phyloP scores from a whole-genome alignment of 2,113 vertebrate species.

The Caloenas nicobarica region DNA sequence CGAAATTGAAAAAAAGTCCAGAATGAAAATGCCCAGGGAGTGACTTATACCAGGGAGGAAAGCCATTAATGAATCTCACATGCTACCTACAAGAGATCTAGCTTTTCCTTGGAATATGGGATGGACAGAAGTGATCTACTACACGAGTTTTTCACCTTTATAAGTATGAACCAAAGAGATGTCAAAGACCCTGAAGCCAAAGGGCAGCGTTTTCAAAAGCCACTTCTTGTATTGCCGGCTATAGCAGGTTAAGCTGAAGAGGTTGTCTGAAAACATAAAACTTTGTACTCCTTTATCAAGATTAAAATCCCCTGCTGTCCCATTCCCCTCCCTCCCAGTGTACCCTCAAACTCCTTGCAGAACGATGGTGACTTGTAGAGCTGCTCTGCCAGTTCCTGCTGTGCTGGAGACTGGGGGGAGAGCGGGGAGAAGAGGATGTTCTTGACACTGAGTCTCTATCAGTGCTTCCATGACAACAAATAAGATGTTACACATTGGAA shows the following conservation, averaged over 20 bases:
- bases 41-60: not conserved
- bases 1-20: not conserved
- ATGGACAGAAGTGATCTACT: not conserved
- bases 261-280: not conserved
- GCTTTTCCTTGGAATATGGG: not conserved
- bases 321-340: not conserved
- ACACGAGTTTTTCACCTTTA: not conserved
- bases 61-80: not conserved
- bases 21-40: not conserved
- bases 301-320: not conserved
- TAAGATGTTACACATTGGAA: slow-evolving; percentile 3
- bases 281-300: not conserved
- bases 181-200: not conserved
- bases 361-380: not conserved
- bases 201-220: not conserved
- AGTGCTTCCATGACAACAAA: slow-evolving; percentile 75
- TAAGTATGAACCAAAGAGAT: not conserved
- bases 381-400: not conserved
- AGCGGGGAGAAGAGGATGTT: not conserved
- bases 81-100: not conserved
- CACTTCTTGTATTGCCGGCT: not conserved
- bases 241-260: not conserved
- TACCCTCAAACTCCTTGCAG: not conserved
- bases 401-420: not conserved
- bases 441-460: slow-evolving; percentile 45